Percentiles rank a stretch among this genome's conserved stretches.
Evolutionary conservation across 2,888 invertebrate genomes (phyloP).

Genomic region (Nemoura dubitans): DNA sequence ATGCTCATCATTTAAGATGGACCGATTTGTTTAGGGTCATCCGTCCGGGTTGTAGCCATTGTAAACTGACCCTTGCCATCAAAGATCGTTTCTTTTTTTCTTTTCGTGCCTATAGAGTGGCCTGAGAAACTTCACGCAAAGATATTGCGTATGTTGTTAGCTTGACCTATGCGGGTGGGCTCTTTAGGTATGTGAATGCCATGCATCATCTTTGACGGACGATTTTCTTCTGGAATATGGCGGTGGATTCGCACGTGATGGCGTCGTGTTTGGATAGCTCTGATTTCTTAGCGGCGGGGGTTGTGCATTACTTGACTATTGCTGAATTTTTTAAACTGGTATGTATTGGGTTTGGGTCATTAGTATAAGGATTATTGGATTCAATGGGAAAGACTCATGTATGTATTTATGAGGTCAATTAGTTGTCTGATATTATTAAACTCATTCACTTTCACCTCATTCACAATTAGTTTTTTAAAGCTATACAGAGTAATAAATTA

Average conservation of each 20-base stretch:
- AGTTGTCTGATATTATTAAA: too few species aligned
- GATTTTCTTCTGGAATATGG: not conserved
- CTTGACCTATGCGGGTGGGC: constrained; percentile 1
- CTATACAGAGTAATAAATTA: too few species aligned
- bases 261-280: not conserved
- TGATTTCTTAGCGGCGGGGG: too few species aligned
- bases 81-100: not conserved
- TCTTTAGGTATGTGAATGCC: not conserved
- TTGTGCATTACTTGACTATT: too few species aligned
- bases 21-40: not conserved
- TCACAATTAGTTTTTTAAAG: too few species aligned
- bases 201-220: not conserved
- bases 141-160: not conserved
- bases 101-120: too few species aligned
- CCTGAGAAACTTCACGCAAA: not conserved
- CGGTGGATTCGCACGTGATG: not conserved
- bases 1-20: not conserved
- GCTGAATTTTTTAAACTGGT: too few species aligned
- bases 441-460: too few species aligned
- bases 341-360: too few species aligned
- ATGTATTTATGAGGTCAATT: too few species aligned
- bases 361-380: too few species aligned
- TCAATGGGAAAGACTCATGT: too few species aligned
- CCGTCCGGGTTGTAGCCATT: not conserved
- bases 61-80: not conserved